phyloP scores from a whole-genome alignment of 2,888 invertebrate species.

The Zootermopsis nevadensis region DNA sequence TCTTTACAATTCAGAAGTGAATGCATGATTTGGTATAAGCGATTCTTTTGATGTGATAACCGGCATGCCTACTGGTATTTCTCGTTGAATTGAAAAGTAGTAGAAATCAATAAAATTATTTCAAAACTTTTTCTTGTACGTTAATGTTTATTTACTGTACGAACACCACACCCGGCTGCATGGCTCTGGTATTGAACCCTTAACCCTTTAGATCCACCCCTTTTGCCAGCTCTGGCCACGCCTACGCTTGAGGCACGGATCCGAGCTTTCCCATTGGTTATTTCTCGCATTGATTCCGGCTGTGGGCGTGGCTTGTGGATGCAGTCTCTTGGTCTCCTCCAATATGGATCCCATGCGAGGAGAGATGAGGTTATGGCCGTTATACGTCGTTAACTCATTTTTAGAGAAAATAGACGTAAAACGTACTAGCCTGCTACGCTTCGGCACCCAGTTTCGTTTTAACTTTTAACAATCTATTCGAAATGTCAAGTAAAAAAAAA shows the following conservation, averaged over 20 bases:
- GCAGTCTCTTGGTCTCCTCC: neutral
- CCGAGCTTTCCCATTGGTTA: conserved; percentile 43
- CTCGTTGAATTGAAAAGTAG: conserved; percentile 19
- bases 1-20: neutral
- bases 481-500: conserved; percentile 2
- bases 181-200: conserved; percentile 46
- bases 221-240: conserved; percentile 31
- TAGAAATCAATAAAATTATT: conserved; percentile 21
- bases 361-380: conserved; percentile 31
- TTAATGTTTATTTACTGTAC: neutral
- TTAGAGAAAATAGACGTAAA: neutral
- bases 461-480: conserved; percentile 18
- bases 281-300: conserved; percentile 44
- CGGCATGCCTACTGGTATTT: conserved; percentile 11
- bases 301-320: conserved; percentile 35
- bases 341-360: conserved; percentile 45
- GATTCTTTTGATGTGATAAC: neutral
- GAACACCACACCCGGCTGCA: conserved; percentile 35
- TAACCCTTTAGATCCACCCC: conserved; percentile 35
- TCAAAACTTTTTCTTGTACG: neutral
- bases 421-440: conserved; percentile 8
- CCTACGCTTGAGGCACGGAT: conserved; percentile 34
- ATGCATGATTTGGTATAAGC: neutral
- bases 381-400: conserved; percentile 14
- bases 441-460: neutral